Base-by-base conservation (phyloP, 2,113 vertebrate genomes). In the Oostethus manadensis region DNA sequence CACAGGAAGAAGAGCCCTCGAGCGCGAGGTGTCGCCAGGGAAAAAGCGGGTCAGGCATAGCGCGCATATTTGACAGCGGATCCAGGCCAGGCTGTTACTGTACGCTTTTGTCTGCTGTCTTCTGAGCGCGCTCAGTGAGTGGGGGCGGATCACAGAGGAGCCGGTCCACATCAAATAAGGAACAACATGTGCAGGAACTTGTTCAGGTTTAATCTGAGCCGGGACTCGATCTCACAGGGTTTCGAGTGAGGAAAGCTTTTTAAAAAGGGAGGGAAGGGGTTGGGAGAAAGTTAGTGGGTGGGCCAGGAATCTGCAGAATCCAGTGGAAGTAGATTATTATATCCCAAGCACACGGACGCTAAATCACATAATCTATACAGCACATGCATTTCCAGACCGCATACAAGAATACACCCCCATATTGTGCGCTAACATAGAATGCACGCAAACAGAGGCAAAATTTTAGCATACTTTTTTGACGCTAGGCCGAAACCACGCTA, bases 21-120 rank as follows among this genome's bases (percentile, higher is more conserved):
- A 62, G 57, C 64, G 57, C 50, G 46, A 69, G 77, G 77, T 71
- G 55, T 73, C 53, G 15, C 73, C 68, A 78, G 60, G 61, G 67
- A 58, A 82, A 84, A 80, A 82, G 70, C 74, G 56, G 62, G 26
- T 68, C 59, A 63, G 79, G 81, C 86, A 86, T 84, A 78, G 85
- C 88, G 77, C 74, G 68, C 79, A 87, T 87, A 88, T 58, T 78
- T 83, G 53, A 64, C 70, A 81, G 60, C 64, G 58, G 62, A 62
- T 63, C 14, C 50, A 62, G 47, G 79, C 79, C 79, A 77, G 58
- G 45, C 35, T 15, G 16, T 60, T 63, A 77, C 80, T 76, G 77
- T 69, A 64, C 60, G 44, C 73, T 51, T 77, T 67, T 78, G 82
- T 57, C 40, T 77, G 77, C 38, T 17, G 47, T 49, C 44, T 60